phyloP scores from a whole-genome alignment of 2,888 invertebrate genomes.

The Coenonympha arcania region DNA sequence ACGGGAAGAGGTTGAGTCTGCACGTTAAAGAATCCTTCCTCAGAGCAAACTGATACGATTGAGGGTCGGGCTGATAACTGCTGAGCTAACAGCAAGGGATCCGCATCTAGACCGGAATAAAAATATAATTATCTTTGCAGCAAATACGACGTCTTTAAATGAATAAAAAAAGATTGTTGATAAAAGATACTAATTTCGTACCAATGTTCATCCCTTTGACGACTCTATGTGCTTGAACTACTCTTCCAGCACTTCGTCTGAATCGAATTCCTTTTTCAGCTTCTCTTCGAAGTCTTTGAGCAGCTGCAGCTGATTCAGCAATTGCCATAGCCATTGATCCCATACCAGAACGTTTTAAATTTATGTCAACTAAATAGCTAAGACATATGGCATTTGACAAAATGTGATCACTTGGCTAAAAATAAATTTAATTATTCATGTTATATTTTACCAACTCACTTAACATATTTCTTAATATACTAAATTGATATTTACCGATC shows the following conservation, averaged over 20 bases:
- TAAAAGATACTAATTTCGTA: slow-evolving; percentile 25
- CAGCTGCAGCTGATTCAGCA: slow-evolving; percentile 64
- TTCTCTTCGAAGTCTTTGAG: slow-evolving; percentile 60
- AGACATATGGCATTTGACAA: slow-evolving; percentile 65
- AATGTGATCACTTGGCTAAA: slow-evolving; percentile 47
- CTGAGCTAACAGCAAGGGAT: slow-evolving; percentile 64
- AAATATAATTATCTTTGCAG: not conserved
- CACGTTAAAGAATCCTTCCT: slow-evolving; percentile 58
- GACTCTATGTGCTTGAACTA: slow-evolving; percentile 62
- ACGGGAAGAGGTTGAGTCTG: slow-evolving; percentile 62
- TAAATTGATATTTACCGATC: slow-evolving; percentile 47
- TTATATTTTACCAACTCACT: not conserved
- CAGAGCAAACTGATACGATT: slow-evolving; percentile 66
- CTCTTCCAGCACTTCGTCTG: slow-evolving; percentile 61
- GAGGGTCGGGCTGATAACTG: slow-evolving; percentile 68
- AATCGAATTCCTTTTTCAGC: slow-evolving; percentile 65
- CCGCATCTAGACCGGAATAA: slow-evolving; percentile 45
- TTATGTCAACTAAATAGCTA: slow-evolving; percentile 61
- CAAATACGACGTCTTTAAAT: no score
- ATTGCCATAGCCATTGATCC: slow-evolving; percentile 56
- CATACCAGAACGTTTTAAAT: slow-evolving; percentile 68
- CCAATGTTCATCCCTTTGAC: slow-evolving; percentile 69
- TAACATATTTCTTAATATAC: not conserved
- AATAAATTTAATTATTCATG: not conserved
- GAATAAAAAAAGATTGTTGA: not conserved